Percentiles rank a stretch among this genome's conserved stretches.
These are phyloP conservation scores for Odontophorus gujanensis DNA, from an alignment of 2,113 vertebrate genomes.

Conservation along the genomic window DNA sequence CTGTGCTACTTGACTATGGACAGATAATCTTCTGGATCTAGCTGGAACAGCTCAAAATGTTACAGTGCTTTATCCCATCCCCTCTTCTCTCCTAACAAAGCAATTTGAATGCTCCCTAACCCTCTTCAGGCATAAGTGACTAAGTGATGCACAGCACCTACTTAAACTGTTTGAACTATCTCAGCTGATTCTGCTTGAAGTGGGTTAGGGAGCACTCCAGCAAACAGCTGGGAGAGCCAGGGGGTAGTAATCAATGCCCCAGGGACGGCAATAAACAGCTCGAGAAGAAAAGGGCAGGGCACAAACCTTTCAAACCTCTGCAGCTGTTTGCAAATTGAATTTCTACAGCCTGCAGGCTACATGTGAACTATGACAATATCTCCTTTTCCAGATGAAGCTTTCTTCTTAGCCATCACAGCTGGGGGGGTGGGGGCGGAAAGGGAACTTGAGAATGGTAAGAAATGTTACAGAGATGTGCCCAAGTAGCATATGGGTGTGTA, in stretches of 20 bases:
- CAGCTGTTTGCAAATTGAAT: conserved; percentile 41
- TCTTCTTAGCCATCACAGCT: not conserved
- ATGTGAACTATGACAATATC: not conserved
- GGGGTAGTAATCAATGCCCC: conserved; percentile 20
- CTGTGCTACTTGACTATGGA: not conserved
- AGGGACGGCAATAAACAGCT: conserved; percentile 38
- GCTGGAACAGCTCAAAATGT: not conserved
- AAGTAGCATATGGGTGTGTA: not conserved
- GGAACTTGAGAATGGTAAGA: not conserved
- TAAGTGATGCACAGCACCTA: not conserved
- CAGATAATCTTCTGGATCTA: not conserved
- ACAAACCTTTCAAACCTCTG: conserved; percentile 22
- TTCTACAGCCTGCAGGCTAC: not conserved
- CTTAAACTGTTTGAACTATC: conserved; percentile 24
- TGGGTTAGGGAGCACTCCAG: conserved; percentile 34
- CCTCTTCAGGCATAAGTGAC: conserved; percentile 32
- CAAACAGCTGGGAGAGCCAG: conserved; percentile 21
- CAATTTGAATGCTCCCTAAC: conserved; percentile 8
- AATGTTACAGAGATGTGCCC: conserved; percentile 7
- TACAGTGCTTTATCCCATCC: not conserved
- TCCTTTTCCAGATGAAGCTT: not conserved
- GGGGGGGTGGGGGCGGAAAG: no score
- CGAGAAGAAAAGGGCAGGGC: not conserved
- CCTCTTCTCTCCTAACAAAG: conserved; percentile 16
- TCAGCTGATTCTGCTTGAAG: conserved; percentile 48